A percentile compares a stretch with the other conserved stretches of the same genome.
Evolutionary conservation across 2,113 vertebrate species (phyloP).

Genomic region (Baryphthengus martii): DNA sequence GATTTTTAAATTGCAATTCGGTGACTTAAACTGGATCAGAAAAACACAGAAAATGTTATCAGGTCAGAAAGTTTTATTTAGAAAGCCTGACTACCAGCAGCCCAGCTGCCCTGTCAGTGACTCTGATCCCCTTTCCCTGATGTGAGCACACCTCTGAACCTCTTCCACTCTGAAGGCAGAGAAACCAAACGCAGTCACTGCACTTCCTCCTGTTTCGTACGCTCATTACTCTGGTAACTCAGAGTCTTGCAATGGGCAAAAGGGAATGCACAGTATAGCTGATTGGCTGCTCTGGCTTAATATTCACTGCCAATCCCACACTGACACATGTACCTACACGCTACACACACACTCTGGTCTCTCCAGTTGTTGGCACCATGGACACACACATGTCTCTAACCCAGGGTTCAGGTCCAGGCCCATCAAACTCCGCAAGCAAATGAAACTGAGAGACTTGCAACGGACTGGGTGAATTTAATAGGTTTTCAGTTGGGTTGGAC

Average conservation of each 20-base stretch:
- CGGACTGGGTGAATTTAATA: no score
- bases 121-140: neutral
- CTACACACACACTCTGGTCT: accelerated
- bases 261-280: neutral
- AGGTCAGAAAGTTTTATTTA: neutral
- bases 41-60: neutral
- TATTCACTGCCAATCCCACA: neutral
- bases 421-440: no score
- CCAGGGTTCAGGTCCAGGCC: no score
- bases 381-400: neutral
- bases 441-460: no score
- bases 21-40: neutral
- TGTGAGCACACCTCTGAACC: neutral
- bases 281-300: neutral
- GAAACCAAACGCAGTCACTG: neutral
- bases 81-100: neutral
- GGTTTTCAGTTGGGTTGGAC: no score
- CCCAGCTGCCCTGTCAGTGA: neutral
- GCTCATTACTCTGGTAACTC: neutral
- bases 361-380: neutral
- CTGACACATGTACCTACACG: neutral
- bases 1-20: neutral
- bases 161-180: neutral
- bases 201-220: neutral
- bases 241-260: neutral